These are phyloP conservation scores for Columba guinea DNA, from an alignment of 2,797 vertebrate species.

Conservation along the genomic window DNA sequence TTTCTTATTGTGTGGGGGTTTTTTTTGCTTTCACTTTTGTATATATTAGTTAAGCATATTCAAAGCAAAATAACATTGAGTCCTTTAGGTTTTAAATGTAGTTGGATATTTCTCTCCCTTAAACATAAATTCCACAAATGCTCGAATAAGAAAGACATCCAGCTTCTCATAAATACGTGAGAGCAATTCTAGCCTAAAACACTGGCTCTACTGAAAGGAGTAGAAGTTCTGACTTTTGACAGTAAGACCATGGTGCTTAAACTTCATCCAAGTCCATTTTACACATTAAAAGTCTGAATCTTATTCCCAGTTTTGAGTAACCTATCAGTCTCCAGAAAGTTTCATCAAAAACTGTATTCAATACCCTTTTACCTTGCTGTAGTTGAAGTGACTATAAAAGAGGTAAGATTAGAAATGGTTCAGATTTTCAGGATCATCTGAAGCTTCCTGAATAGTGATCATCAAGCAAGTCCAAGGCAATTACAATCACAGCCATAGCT, in stretches of 20 bases:
- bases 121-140: not conserved
- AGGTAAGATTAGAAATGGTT: not conserved
- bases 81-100: not conserved
- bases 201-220: not conserved
- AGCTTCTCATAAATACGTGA: not conserved
- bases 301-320: not conserved
- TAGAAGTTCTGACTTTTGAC: not conserved
- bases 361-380: not conserved
- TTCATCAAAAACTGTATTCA: not conserved
- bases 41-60: not conserved
- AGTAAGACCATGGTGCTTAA: not conserved
- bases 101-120: not conserved
- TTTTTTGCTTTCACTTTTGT: not conserved
- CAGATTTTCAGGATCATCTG: not conserved
- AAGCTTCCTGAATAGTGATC: constrained; percentile 26
- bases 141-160: not conserved
- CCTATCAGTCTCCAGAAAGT: not conserved
- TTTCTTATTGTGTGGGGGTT: not conserved
- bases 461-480: not conserved
- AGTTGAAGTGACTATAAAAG: not conserved
- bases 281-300: not conserved
- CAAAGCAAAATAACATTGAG: not conserved
- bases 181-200: not conserved
- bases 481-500: constrained; percentile 3
- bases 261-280: not conserved